These are phyloP conservation scores for Loxodonta africana DNA, from an alignment of 2,113 vertebrate genomes.

Conservation along the genomic window DNA sequence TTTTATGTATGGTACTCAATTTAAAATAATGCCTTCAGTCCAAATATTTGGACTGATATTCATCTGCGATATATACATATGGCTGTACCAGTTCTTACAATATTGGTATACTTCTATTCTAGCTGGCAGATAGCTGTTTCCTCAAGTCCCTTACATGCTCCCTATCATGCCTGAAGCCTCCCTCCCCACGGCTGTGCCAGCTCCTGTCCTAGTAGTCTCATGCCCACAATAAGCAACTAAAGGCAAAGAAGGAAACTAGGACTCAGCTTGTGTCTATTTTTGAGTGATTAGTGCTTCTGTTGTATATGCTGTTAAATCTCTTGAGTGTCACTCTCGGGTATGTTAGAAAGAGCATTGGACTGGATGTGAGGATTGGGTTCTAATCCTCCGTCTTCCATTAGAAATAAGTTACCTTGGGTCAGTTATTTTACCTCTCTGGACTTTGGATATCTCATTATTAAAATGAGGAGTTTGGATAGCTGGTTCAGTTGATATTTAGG, in stretches of 20 bases:
- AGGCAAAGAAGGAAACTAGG: background rate
- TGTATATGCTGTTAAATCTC: constrained; percentile 13
- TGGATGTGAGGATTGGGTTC: background rate
- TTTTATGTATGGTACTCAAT: background rate
- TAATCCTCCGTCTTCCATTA: background rate
- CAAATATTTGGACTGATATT: background rate
- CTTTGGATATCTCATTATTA: background rate
- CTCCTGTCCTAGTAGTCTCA: too few relatives aligned
- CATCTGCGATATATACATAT: background rate
- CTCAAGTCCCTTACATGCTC: background rate
- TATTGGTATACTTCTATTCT: background rate
- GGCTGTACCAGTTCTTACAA: background rate
- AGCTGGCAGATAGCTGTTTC: background rate
- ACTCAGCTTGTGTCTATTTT: background rate
- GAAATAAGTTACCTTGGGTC: background rate
- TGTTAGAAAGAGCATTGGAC: background rate
- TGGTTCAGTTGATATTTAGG: constrained; percentile 37
- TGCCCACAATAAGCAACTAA: background rate
- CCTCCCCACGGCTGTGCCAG: background rate
- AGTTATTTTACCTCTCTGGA: background rate
- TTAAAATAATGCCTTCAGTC: background rate
- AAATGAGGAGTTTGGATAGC: constrained; percentile 26
- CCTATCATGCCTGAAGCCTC: background rate
- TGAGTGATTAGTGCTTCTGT: background rate
- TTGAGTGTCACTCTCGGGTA: background rate